Base-by-base conservation (phyloP, 2,113 vertebrate species). In the Emydocephalus ijimae region DNA sequence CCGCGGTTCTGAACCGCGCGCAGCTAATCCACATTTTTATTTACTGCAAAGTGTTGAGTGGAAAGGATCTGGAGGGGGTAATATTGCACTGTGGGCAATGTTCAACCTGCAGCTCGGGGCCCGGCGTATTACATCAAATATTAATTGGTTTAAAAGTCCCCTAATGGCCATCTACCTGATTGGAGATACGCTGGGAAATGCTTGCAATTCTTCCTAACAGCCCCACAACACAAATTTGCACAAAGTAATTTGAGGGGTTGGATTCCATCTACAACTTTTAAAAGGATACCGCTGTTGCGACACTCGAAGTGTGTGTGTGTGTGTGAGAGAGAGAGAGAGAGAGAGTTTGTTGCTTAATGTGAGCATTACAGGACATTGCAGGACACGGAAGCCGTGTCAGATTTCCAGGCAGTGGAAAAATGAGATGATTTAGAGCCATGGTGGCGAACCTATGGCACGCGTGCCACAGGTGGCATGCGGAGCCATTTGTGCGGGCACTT, bases 121-220 rank as follows among this genome's bases (percentile, higher is more conserved):
- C 85, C 96, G 96, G 91, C 88, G 94, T 91, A 94, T 96, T 94
- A 95, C 94, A 95, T 93, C 89, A 96, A 97, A 96, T 95, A 96
- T 94, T 97, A 96, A 97, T 96, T 96, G 97, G 96, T 94, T 97
- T 97, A 96, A 94, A 96, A 94, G 93, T 92, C 96, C 96, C 95
- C 69, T 34, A 95, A 92, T 95, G 94, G 94, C 91, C 94, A 97
- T 97, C 96, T 96, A 96, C 92, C 88, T 94, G 91, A 94, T 91
- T 8, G 64, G 94, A 93, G 96, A 95, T 92, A 93, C 92, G 95
- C 93, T 92, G 94, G 95, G 95, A 94, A 94, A 96, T 48, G 61
- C 92, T 93, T 95, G 94, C 95, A 87, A 87, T 95, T 92, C 90
- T 95, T 97, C 96, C 93, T 92, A 97, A 96, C 93, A 59, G 91